Evolutionary conservation across 1,140 invertebrate genomes (phyloP).

Genomic region (Camponotus pennsylvanicus): DNA sequence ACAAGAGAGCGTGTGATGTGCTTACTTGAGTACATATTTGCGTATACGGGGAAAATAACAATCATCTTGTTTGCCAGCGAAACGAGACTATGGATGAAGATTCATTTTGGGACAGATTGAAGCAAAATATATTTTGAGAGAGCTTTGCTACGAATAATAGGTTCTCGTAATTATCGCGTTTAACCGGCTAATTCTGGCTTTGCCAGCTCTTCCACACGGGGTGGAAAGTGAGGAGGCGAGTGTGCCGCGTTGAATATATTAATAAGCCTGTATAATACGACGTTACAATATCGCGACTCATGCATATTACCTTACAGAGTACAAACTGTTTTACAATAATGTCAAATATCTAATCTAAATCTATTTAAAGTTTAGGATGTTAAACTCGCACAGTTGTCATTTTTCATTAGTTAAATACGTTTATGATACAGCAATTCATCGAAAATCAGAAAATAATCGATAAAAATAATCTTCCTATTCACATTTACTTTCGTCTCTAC

Average conservation of each 20-base stretch:
- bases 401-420: background rate
- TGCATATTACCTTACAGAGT: background rate
- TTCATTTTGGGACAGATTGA: conserved; percentile 51
- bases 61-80: conserved; percentile 44
- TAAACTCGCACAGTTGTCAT: background rate
- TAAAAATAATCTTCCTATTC: background rate
- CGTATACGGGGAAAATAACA: conserved; percentile 29
- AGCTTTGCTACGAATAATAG: conserved; percentile 71
- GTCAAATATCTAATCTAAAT: conserved; percentile 38
- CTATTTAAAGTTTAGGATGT: background rate
- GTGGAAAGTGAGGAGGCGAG: background rate
- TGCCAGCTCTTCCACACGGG: background rate
- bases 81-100: conserved; percentile 34
- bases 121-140: conserved; percentile 41
- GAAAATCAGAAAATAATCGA: background rate
- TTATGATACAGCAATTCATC: background rate
- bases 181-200: conserved; percentile 69
- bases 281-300: conserved; percentile 21
- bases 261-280: conserved; percentile 11
- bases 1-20: background rate
- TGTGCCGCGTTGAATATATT: background rate
- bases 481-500: background rate
- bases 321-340: background rate
- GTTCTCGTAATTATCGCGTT: conserved; percentile 73
- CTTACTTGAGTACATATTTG: background rate